Evolutionary conservation across 2,113 vertebrate genomes (phyloP).

Genomic region (Xyliphius kryptos): DNA sequence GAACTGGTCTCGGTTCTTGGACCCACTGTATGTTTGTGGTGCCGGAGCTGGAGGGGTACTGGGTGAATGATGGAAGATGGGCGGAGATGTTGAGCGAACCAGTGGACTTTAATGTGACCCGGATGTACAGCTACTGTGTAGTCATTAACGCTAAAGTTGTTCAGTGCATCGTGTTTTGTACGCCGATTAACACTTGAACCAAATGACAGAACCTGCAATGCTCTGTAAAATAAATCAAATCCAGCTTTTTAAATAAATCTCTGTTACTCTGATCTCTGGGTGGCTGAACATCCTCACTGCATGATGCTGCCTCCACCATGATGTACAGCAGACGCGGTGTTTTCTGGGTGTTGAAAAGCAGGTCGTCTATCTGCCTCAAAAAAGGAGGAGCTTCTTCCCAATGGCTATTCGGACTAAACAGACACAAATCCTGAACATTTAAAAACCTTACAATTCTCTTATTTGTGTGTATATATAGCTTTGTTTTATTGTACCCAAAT

Average conservation of each 20-base stretch:
- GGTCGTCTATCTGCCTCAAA: too few relatives aligned
- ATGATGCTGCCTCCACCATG: too few relatives aligned
- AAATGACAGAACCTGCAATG: slow-evolving; percentile 51
- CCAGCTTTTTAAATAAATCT: slow-evolving; percentile 30
- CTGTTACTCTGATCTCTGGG: background rate
- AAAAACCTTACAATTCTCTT: too few relatives aligned
- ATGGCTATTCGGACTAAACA: too few relatives aligned
- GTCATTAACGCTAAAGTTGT: slow-evolving; percentile 52
- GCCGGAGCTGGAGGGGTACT: slow-evolving; percentile 34
- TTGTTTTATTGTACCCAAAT: too few relatives aligned
- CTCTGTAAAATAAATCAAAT: slow-evolving; percentile 56
- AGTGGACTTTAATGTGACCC: slow-evolving; percentile 43
- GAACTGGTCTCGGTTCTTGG: slow-evolving; percentile 12
- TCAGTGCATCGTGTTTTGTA: slow-evolving; percentile 51
- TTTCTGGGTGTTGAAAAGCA: too few relatives aligned
- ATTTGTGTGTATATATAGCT: too few relatives aligned
- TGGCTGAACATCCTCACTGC: too few relatives aligned
- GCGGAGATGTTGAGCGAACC: slow-evolving; percentile 46
- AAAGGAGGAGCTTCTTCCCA: too few relatives aligned
- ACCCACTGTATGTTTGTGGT: slow-evolving; percentile 30
- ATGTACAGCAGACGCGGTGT: too few relatives aligned
- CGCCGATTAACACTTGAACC: slow-evolving; percentile 64
- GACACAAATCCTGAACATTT: too few relatives aligned
- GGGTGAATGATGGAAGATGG: background rate
- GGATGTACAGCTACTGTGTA: slow-evolving; percentile 60